phyloP scores from a whole-genome alignment of 2,888 invertebrate genomes.

The Hypena proboscidalis region DNA sequence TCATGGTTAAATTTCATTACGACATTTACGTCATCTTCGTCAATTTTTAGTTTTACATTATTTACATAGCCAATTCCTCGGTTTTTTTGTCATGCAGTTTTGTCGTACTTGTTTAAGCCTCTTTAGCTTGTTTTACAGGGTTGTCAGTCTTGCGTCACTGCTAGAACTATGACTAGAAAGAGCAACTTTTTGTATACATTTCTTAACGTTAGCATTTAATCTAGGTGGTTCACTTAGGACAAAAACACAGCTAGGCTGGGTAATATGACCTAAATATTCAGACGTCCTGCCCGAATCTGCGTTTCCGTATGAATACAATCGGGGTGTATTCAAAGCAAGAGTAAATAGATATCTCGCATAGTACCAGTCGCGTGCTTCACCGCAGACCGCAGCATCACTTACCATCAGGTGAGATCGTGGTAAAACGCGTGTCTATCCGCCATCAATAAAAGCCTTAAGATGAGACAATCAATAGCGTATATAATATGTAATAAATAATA shows the following conservation, averaged over 20 bases:
- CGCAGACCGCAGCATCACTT: no score
- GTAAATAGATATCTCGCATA: no score
- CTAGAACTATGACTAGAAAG: constrained; percentile 9
- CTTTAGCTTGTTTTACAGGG: no score
- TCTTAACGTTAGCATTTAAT: constrained; percentile 61
- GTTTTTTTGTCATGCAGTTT: background rate
- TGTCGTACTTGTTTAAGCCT: background rate
- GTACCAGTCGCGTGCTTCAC: no score
- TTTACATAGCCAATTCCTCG: background rate
- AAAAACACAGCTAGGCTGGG: constrained; percentile 14
- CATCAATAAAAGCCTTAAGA: no score
- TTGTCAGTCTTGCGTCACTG: background rate
- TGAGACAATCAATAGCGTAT: no score
- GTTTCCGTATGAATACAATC: no score
- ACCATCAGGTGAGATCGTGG: no score
- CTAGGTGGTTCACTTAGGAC: constrained; percentile 49
- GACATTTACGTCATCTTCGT: constrained; percentile 38
- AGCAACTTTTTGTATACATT: constrained; percentile 54
- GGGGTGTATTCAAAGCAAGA: no score
- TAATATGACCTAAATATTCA: background rate
- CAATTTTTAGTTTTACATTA: constrained; percentile 16
- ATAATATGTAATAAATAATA: no score
- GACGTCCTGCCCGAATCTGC: no score
- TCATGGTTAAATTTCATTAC: constrained; percentile 48
- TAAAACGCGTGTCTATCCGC: no score